Conservation (phyloP, 2,113 vertebrate species). For the Callionymus lyra region DNA sequence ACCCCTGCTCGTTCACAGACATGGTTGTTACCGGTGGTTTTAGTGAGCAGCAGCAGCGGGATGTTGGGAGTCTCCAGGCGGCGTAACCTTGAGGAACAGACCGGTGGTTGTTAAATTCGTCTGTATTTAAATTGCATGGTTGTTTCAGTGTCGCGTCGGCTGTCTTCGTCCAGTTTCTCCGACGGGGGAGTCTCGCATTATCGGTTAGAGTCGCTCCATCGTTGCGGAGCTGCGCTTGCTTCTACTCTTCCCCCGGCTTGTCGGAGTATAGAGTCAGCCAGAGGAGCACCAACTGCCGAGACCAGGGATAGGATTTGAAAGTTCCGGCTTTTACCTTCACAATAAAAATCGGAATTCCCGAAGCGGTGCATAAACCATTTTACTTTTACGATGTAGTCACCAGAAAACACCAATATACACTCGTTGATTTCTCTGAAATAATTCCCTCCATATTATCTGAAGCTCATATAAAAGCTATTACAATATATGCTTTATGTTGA, state of each 20-base stretch:
- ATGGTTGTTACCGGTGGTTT: slow-evolving; percentile 50
- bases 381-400: too few species aligned
- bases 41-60: slow-evolving; percentile 33
- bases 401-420: too few species aligned
- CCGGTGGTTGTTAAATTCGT: slow-evolving; percentile 46
- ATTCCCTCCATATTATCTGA: too few species aligned
- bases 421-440: too few species aligned
- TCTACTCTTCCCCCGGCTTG: slow-evolving; percentile 45
- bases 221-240: slow-evolving; percentile 5
- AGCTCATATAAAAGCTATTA: too few species aligned
- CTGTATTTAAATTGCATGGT: slow-evolving; percentile 63
- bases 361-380: too few species aligned
- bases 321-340: slow-evolving; percentile 16
- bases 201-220: slow-evolving; percentile 41
- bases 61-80: slow-evolving; percentile 44
- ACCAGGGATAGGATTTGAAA: background rate
- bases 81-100: slow-evolving; percentile 48
- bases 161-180: slow-evolving; percentile 31
- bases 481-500: slow-evolving; percentile 21
- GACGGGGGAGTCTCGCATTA: slow-evolving; percentile 25
- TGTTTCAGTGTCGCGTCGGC: slow-evolving; percentile 30
- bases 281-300: background rate
- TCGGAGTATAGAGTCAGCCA: slow-evolving; percentile 18
- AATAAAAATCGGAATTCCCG: slow-evolving; percentile 31
- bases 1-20: slow-evolving; percentile 78